Evolutionary conservation across 2,797 vertebrate genomes (phyloP), one percentile per base, ranked within the genome.

Genomic region (Pangasius krempfi): DNA sequence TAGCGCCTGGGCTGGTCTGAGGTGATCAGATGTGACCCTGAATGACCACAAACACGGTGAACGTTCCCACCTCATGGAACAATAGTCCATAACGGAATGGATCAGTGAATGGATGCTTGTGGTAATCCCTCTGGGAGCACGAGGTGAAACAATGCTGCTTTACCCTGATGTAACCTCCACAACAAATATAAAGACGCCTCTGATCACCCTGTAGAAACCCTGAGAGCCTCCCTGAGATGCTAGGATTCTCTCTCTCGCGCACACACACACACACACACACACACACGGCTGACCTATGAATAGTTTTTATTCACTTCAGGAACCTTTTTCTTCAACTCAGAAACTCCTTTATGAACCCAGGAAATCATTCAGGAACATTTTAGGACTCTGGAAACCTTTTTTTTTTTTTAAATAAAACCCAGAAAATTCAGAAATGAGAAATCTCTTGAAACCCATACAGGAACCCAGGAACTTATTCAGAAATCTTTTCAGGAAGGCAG

Each of bases 21-120:
- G 92, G 91, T 89, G 88, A 92, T 91, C 88, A 90, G 94, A 92
- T 88, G 68, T 62, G 93, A 94, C 95, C 94, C 95, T 93, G 95
- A 95, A 96, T 95, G 94, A 94, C 92, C 93, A 86, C 72, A 88
- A 87, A 90, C 60, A 88, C 18, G 47, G 73, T 56, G 70, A 89
- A 68, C 18, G 83, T 87, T 88, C 87, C 87, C 88, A 91, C 89
- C 89, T 89, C 85, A 2, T 56, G 86, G 66, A 91, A 90, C 91
- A 91, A 90, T 90, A 70, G 86, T 88, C 78, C 87, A 25, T 13
- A 56, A 64, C 68, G 86, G 66, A 90, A 84, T 30, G 70, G 75
- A 82, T 89, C 72, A 66, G 83, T 75, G 78, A 73, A 64, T 90
- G 87, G 89, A 91, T 87, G 54, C 52, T 40, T 75, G 47, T 81